Base-by-base conservation (phyloP, 64 coral and sea anemone genomes). In the Pocillopora damicornis region DNA sequence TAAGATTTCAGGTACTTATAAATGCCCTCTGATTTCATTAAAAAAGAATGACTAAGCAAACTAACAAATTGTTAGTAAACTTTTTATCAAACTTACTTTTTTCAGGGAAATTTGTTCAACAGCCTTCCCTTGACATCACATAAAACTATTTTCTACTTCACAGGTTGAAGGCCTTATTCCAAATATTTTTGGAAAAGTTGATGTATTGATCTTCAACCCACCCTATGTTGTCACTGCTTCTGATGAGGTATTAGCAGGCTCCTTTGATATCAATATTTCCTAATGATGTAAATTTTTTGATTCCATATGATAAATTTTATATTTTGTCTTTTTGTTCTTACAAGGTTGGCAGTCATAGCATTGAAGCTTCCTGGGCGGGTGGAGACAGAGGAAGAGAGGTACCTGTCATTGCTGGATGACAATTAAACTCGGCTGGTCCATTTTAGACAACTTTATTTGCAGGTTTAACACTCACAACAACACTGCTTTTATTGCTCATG, bases 221-320 rank as follows among this genome's bases (percentile, higher is more conserved):
- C 96, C 92, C 9, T 98, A 94, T 95, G 96, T 98, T 75, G 96
- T 94, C 23, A 98, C 96, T 20, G 87, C 92, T n/a, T 85, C 92
- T 58, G 89, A 94, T 63, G 96, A 98, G 96, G 96, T 94, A 80
- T 26, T 56, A 56, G 17, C 3, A 38, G 0, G 5, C 10, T 18
- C 15, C 26, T 15, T 68, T 30, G 30, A 30, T 18, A 16, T 9
- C 16, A 68, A 67, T 67, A 18, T 67, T 61, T 15, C 8, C 60
- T 61, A 11, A 8, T 61, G 8, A 61, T 8, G 1, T 61, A 61
- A 61, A 30, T 30, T 30, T 30, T 30, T 30, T 30, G 30, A 30
- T 30, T 30, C 30, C 30, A 30, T 30, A 7, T 68, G 18, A 2
- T 77, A 18, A 37, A 58, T 20, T 77, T 77, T 77, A 42, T 35